phyloP scores from a whole-genome alignment of 2,113 vertebrate species.

The Sclerurus mexicanus region DNA sequence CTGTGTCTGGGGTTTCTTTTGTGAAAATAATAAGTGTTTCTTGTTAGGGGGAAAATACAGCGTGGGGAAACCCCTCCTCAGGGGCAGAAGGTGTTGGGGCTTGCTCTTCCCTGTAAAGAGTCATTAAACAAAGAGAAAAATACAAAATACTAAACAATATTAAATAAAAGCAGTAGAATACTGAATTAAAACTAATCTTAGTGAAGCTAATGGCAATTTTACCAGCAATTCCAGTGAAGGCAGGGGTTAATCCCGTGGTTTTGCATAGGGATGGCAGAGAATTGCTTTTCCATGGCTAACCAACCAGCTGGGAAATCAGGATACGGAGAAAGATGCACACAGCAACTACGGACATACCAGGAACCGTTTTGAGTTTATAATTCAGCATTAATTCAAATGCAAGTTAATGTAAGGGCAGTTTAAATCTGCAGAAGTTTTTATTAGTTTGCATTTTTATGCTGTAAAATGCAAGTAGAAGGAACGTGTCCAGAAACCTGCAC shows the following conservation, averaged over 20 bases:
- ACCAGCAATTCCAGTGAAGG: not conserved
- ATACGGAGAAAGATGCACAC: not conserved
- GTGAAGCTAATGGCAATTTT: not conserved
- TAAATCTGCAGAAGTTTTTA: not conserved
- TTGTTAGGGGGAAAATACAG: not conserved
- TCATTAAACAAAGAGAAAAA: not conserved
- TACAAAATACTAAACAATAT: not conserved
- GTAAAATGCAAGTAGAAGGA: not conserved
- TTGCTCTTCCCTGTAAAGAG: not conserved
- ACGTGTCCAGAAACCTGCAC: rapidly evolving
- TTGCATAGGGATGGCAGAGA: not conserved
- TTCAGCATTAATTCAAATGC: not conserved
- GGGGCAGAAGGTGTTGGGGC: not conserved
- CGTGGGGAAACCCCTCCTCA: not conserved
- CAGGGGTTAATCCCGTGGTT: not conserved
- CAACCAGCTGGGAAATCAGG: not conserved
- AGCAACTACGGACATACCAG: not conserved
- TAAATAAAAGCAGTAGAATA: not conserved
- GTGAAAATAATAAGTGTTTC: not conserved
- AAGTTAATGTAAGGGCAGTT: not conserved
- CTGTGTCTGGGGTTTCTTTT: rapidly evolving
- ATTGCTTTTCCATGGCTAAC: not conserved
- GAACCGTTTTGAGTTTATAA: not conserved
- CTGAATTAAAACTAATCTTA: not conserved
- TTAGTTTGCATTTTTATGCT: not conserved